Evolutionary conservation across 2,113 vertebrate genomes (phyloP), one percentile per base, ranked within the genome.

Genomic region (Microcebus jonahi): DNA sequence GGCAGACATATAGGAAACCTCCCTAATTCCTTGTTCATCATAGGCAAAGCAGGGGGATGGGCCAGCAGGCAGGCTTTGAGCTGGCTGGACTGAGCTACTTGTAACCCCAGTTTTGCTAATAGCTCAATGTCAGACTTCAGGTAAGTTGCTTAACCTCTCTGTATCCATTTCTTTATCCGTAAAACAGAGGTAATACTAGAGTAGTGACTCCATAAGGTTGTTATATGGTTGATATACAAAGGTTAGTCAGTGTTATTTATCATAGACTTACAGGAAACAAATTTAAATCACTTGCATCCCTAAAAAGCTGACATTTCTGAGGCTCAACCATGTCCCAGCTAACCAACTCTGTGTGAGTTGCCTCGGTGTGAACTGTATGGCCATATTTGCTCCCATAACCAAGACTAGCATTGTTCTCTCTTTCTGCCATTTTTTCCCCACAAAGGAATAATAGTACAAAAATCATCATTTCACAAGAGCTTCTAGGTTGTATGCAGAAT

Each of bases 1-100:
- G 96, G 83, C 90, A 96, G 95, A 93, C 57, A 94, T 90, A 85
- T 96, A 81, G 91, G 94, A 97, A 0, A 1, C 13, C 67, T 75
- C 94, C 0, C 4, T 50, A 13, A 15, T 53, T 83, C 68, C 93
- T 95, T 92, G 88, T 91, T 92, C 48, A 34, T 90, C 70, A 42
- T 8, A n/a, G 34, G 65, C 70, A 90, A 18, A 57, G 34, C 77
- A 94, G 77, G 0, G 6, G 29, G 18, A 76, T 8, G 18, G 36
- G 2, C 27, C 3, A 23, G 42, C 20, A 94, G 65, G 61, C 21
- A 20, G n/a, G 76, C 23, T 55, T 7, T 53, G 6, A 88, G 57
- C 8, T 8, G 50, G 59, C 12, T 57, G 27, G 53, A 57, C n/a
- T 17, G 14, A 89, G 18, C 84, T 88, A 1, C 2, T 50, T 65